phyloP scores from a whole-genome alignment of 2,888 invertebrate genomes.

The Bellardia pandia region DNA sequence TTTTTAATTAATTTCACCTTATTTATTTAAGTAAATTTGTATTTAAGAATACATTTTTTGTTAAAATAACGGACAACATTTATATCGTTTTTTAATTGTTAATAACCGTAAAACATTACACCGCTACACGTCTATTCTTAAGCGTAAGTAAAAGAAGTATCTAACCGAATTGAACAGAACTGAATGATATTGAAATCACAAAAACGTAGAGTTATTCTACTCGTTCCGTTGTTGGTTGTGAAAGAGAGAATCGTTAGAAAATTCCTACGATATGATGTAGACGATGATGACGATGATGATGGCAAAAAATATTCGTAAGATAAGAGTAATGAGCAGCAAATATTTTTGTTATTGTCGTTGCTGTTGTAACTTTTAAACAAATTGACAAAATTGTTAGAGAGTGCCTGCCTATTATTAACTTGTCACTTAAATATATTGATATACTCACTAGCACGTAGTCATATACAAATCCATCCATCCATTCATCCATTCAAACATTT shows the following conservation, averaged over 20 bases:
- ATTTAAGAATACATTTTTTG: background rate
- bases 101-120: constrained; percentile 7
- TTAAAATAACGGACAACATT: too few species aligned
- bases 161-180: constrained; percentile 10
- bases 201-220: constrained; percentile 2
- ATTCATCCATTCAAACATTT: background rate
- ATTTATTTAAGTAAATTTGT: background rate
- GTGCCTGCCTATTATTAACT: constrained; percentile 1
- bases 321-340: background rate
- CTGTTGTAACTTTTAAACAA: background rate
- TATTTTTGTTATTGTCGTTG: background rate
- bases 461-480: background rate
- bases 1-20: constrained; percentile 6
- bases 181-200: constrained; percentile 7
- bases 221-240: background rate
- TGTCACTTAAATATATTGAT: background rate
- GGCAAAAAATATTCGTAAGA: constrained; percentile 5
- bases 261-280: background rate
- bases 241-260: constrained; percentile 4
- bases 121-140: background rate
- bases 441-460: background rate
- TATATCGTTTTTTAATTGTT: background rate
- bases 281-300: background rate
- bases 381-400: background rate
- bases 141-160: background rate